Percentiles rank a stretch among this genome's conserved stretches.
Evolutionary conservation across 2,113 vertebrate species (phyloP).

Genomic region (Hystrix cristata): DNA sequence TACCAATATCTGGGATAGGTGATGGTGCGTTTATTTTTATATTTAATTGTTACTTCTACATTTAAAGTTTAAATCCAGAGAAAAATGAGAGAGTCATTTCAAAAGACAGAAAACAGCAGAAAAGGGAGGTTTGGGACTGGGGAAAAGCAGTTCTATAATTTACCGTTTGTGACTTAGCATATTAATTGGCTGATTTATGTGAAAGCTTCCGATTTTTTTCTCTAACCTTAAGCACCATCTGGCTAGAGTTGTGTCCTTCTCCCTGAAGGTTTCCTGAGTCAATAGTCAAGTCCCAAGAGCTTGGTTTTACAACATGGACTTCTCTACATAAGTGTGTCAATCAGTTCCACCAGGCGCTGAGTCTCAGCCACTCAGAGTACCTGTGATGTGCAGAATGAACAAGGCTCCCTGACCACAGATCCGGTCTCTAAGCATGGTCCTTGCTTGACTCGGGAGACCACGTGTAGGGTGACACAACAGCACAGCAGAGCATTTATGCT

Average conservation of each 20-base stretch:
- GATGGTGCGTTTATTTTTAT: not conserved
- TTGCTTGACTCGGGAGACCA: not conserved
- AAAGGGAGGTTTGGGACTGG: not conserved
- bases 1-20: not conserved
- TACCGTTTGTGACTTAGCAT: conserved; percentile 60
- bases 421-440: not conserved
- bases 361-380: not conserved
- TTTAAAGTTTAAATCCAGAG: not conserved
- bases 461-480: not conserved
- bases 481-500: not conserved
- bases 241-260: not conserved
- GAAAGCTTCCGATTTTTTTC: not conserved
- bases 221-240: conserved; percentile 40
- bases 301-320: not conserved
- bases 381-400: not conserved
- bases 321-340: not conserved
- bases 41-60: not conserved
- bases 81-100: not conserved
- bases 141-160: not conserved
- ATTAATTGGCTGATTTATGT: conserved; percentile 69
- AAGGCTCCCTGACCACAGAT: not conserved
- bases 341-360: not conserved
- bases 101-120: not conserved
- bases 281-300: not conserved
- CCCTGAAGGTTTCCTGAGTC: not conserved